Base-by-base conservation (phyloP, 2,113 vertebrate genomes). In the Limanda limanda region DNA sequence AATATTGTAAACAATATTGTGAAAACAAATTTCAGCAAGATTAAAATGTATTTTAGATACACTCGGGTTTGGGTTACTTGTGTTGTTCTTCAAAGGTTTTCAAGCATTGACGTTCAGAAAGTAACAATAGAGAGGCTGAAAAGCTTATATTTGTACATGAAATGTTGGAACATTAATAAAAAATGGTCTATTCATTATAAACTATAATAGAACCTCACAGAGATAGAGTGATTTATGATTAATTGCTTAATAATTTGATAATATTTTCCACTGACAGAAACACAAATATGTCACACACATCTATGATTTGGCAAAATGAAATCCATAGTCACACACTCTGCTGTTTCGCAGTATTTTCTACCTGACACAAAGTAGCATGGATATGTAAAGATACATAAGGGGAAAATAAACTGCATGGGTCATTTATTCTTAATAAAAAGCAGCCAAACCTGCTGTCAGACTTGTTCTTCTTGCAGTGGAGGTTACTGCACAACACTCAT, bases 41-140 rank as follows among this genome's bases (percentile, higher is more conserved):
- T 97, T 97, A 97, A 97, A 97, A 95, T 94, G 94, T 97, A 98
- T 97, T 98, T 98, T 97, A 95, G 95, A 96, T 98, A 97, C 93
- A 96, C 91, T 92, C 91, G 93, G 92, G 94, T 94, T 92, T 91
- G 91, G 93, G 93, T 90, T 91, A 86, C 76, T 94, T 92, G 95
- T 95, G 89, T 93, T 95, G 83, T 93, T 92, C 86, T 91, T 91
- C 76, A 83, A 68, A 70, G 21, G 45, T 72, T 83, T 85, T 72
- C 63, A 71, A 76, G 63, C 65, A 31, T 70, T 66, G 15, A 68
- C 71, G 60, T 64, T 54, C 48, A 77, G 67, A 73, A 55, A 52
- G 74, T 82, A 18, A 17, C 27, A 48, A 6, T 48, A 31, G 73
- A 75, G 14, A 3, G 58, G 42, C 27, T 58, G 31, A 76, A 52